A percentile compares a stretch with the other conserved stretches of the same genome.
Conservation (phyloP, 2,888 invertebrate genomes). For the Cerceris ruficornis region DNA sequence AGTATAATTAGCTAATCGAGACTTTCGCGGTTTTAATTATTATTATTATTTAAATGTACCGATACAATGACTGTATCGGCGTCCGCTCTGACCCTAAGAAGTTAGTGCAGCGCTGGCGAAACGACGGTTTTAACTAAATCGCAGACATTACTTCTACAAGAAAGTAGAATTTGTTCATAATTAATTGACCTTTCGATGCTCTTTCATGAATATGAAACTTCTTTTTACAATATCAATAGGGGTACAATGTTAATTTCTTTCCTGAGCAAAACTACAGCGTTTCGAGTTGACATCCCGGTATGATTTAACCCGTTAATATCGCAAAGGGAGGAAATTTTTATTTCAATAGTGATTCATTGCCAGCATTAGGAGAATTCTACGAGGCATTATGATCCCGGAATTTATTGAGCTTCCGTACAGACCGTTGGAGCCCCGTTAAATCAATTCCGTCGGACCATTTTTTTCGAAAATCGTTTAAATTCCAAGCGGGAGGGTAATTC, state of each 20-base stretch:
- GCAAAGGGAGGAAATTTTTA: neutral
- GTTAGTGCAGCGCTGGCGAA: too few relatives aligned
- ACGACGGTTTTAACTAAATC: too few relatives aligned
- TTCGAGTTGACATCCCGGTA: neutral
- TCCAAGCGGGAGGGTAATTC: neutral
- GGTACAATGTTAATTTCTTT: neutral
- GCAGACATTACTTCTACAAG: too few relatives aligned
- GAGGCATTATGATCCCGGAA: neutral
- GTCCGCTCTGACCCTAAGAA: too few relatives aligned
- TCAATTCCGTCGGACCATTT: neutral
- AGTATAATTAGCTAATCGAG: too few relatives aligned
- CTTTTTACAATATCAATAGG: neutral
- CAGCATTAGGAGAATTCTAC: conserved; percentile 1
- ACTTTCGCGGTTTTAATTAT: too few relatives aligned
- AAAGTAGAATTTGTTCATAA: too few relatives aligned
- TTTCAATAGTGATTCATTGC: neutral
- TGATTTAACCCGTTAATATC: conserved; percentile 1
- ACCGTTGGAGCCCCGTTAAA: neutral
- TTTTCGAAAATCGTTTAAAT: neutral
- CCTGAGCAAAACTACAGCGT: neutral
- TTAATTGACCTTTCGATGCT: too few relatives aligned
- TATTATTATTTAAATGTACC: too few relatives aligned
- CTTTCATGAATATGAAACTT: neutral
- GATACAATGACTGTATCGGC: too few relatives aligned
- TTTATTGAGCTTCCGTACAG: neutral